These are phyloP conservation scores for Zingel zingel DNA, from an alignment of 2,113 vertebrate genomes.

Conservation along the genomic window DNA sequence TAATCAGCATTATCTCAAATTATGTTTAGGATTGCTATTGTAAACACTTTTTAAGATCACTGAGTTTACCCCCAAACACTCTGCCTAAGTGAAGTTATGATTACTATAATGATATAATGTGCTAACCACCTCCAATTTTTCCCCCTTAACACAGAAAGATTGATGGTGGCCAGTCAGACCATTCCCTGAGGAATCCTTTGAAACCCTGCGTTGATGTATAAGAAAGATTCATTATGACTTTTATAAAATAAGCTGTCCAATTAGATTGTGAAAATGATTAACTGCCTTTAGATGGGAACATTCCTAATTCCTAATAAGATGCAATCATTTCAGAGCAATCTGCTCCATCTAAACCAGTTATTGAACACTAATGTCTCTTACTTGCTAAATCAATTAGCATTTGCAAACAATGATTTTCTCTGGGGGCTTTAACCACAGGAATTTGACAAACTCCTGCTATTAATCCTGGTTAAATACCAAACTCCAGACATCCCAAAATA, in stretches of 20 bases:
- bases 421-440: conserved; percentile 52
- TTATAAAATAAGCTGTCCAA: conserved; percentile 62
- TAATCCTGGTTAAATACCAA: conserved; percentile 64
- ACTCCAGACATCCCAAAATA: conserved; percentile 54
- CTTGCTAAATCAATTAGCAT: conserved; percentile 59
- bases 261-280: conserved; percentile 69
- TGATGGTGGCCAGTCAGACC: conserved; percentile 67
- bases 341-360: conserved; percentile 46
- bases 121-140: conserved; percentile 67
- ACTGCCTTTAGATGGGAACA: conserved; percentile 52
- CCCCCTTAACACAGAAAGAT: conserved; percentile 57
- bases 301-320: conserved; percentile 67
- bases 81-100: conserved; percentile 61
- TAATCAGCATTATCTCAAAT: conserved; percentile 22
- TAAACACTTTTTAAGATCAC: conserved; percentile 55
- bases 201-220: conserved; percentile 61
- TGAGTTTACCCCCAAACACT: conserved; percentile 62
- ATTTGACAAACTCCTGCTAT: conserved; percentile 62
- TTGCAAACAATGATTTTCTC: conserved; percentile 69
- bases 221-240: conserved; percentile 71
- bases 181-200: conserved; percentile 55
- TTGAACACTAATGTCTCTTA: conserved; percentile 44
- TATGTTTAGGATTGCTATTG: conserved; percentile 34
- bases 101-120: conserved; percentile 76
- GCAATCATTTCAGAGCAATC: conserved; percentile 65